Percentiles rank a stretch among this genome's conserved stretches.
phyloP scores from a whole-genome alignment of 1,140 invertebrate genomes.

The Sitobion miscanthi region DNA sequence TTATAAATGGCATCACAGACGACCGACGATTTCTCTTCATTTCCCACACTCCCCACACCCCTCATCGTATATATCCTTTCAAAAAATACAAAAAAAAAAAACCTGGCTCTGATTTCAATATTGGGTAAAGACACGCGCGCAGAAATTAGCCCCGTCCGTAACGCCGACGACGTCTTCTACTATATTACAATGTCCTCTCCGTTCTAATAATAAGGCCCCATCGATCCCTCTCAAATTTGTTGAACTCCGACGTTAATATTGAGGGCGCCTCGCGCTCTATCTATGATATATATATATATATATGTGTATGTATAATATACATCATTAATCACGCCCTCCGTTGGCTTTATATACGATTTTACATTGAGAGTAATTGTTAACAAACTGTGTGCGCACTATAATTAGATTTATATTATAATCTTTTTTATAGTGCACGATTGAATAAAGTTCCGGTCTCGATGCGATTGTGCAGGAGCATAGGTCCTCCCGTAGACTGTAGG shows the following conservation, averaged over 20 bases:
- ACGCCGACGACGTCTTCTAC: neutral
- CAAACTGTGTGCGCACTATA: neutral
- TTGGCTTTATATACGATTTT: neutral
- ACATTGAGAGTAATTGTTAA: slow-evolving; percentile 21
- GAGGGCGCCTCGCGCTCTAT: neutral
- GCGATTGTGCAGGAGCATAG: neutral
- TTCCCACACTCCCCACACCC: neutral
- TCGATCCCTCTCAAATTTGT: slow-evolving; percentile 47
- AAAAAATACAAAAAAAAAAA: slow-evolving; percentile 4
- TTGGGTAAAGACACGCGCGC: slow-evolving; percentile 14
- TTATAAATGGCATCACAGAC: slow-evolving; percentile 30
- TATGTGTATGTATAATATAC: neutral
- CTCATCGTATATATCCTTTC: neutral
- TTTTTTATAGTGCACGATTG: neutral
- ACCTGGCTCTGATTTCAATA: slow-evolving; percentile 35
- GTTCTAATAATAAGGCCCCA: neutral
- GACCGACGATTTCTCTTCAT: slow-evolving; percentile 49
- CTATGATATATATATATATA: neutral
- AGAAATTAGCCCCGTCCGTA: neutral
- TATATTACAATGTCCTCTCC: neutral
- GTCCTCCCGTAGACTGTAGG: neutral
- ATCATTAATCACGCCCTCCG: slow-evolving; percentile 28
- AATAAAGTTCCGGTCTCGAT: neutral
- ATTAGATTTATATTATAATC: slow-evolving; percentile 39
- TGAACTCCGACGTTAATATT: neutral